phyloP scores from a whole-genome alignment of 1,140 invertebrate species.

The Brachionus koreanus region DNA sequence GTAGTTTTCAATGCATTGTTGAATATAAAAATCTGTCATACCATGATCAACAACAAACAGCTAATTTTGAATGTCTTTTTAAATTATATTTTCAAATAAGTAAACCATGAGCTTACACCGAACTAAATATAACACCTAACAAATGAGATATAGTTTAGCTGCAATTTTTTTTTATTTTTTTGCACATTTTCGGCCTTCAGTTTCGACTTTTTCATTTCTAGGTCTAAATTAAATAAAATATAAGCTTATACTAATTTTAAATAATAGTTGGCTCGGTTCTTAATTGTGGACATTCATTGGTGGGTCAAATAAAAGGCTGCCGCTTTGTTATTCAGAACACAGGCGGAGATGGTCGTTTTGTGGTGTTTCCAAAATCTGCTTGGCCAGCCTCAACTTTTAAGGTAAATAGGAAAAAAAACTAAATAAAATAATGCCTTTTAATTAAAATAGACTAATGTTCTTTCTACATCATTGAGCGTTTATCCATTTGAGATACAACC shows the following conservation, averaged over 20 bases:
- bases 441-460: constrained; percentile 49
- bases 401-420: constrained; percentile 49
- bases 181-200: too few relatives aligned
- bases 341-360: constrained; percentile 56
- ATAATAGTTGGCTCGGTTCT: constrained; percentile 51
- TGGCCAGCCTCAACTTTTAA: constrained; percentile 58
- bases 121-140: too few relatives aligned
- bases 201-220: too few relatives aligned
- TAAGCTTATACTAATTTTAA: background rate
- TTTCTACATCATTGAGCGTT: constrained; percentile 48
- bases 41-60: too few relatives aligned
- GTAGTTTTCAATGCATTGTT: too few relatives aligned
- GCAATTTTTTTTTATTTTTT: too few relatives aligned
- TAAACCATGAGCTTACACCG: too few relatives aligned
- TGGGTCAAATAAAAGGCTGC: constrained; percentile 52
- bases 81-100: too few relatives aligned
- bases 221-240: background rate
- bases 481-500: constrained; percentile 56
- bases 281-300: constrained; percentile 55
- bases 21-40: too few relatives aligned
- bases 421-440: background rate
- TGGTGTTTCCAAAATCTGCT: constrained; percentile 51
- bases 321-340: constrained; percentile 54
- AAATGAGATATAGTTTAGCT: too few relatives aligned
- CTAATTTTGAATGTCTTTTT: too few relatives aligned